Base-by-base conservation (phyloP, 2,888 invertebrate genomes). In the Serrognathus titanus region DNA sequence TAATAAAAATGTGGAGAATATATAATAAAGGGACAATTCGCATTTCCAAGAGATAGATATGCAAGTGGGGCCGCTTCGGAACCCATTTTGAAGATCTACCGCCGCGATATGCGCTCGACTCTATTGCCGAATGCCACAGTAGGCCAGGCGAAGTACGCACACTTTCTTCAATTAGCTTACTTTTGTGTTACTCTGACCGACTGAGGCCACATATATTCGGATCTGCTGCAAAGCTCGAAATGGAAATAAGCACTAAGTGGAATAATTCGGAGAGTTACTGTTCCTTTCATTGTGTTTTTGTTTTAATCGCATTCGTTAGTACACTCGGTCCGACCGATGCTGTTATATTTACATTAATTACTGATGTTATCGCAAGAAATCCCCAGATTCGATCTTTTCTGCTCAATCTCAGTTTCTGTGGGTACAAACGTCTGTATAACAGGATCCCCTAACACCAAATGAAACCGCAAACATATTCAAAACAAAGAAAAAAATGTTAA, bases 1-100 rank as follows among this genome's bases (percentile, higher is more conserved):
- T 63, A 69, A 69, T 66, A 69, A 68, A 69, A 69, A 67, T 63
- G 65, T 64, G 63, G 62, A 63, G 65, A 68, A 66, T 66, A 64
- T 66, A 65, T 69, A 67, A 69, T 69, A 67, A 66, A 65, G 66
- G 64, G 65, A 63, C 64, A 63, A 66, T 64, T 61, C 62, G 61
- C 64, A 62, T 62, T 66, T 67, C 64, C 60, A 46, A 59, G 64
- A 64, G 67, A 66, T 63, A 66, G 68, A 65, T 66, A 64, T 61
- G 66, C 63, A 64, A 66, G 65, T 62, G 57, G 62, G 64, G 58
- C 63, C 63, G 66, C 64, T 66, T 62, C 63, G 57, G 63, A 63
- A 60, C 61, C 66, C 66, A 69, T 69, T 69, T 63, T 63, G 62
- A 63, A 68, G 69, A 69, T 69, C 66, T 67, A 65, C 64, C 57